Conservation (phyloP, 2,113 vertebrate species). For the Ariopsis seemanni region DNA sequence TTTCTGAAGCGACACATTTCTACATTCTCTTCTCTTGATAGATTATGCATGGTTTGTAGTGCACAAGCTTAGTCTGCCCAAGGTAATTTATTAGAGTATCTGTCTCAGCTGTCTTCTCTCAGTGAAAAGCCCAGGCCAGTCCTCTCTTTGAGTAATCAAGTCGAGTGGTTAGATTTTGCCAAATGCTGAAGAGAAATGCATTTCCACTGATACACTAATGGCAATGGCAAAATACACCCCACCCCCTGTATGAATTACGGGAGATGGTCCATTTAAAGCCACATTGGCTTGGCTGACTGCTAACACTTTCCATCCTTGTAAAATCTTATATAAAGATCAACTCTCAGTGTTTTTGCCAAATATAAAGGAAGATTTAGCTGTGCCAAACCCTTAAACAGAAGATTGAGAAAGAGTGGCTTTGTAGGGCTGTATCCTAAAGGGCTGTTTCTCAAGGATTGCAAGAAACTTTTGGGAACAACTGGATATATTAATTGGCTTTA, state of each 20-base stretch:
- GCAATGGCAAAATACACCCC: conserved; percentile 34
- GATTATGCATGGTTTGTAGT: conserved; percentile 10
- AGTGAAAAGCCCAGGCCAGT: conserved; percentile 22
- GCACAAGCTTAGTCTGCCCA: conserved; percentile 14
- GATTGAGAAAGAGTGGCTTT: conserved; percentile 25
- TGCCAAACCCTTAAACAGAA: conserved; percentile 43
- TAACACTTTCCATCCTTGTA: conserved; percentile 52
- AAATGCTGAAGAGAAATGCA: conserved; percentile 44
- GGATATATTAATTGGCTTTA: not conserved
- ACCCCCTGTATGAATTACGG: conserved; percentile 33
- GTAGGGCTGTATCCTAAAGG: conserved; percentile 11
- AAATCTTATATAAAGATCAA: conserved; percentile 49
- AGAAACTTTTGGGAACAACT: not conserved
- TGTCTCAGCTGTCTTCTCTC: conserved; percentile 27
- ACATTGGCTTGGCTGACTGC: conserved; percentile 47
- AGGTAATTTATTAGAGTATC: conserved; percentile 35
- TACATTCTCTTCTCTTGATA: not conserved
- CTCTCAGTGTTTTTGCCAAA: conserved; percentile 46
- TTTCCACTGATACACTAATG: conserved; percentile 47
- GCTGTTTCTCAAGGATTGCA: conserved; percentile 10
- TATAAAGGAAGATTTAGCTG: conserved; percentile 36
- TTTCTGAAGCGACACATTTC: not conserved
- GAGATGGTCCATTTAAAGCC: conserved; percentile 48
- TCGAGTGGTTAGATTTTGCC: conserved; percentile 40
- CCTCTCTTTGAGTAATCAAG: conserved; percentile 64